These are phyloP conservation scores for Nautilus pompilius DNA, from an alignment of 1,140 invertebrate species.

Conservation along the genomic window DNA sequence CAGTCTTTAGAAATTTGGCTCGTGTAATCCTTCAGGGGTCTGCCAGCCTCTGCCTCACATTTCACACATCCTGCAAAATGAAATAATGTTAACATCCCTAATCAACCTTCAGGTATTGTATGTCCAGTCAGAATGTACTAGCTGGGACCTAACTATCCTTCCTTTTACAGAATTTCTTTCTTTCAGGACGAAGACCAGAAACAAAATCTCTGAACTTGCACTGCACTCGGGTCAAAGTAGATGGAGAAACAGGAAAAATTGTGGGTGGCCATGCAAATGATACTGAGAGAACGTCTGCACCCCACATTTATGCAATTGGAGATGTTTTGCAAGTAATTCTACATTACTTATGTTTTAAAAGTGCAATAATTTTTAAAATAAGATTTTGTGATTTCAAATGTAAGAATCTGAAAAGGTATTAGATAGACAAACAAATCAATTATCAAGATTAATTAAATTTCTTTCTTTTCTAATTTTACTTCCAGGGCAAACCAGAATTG, in stretches of 20 bases:
- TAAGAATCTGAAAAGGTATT: too few relatives aligned
- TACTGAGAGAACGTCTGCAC: conserved; percentile 77
- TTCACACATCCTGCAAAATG: too few relatives aligned
- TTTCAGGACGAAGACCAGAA: conserved; percentile 57
- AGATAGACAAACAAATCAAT: not conserved
- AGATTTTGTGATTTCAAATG: too few relatives aligned
- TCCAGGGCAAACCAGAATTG: conserved; percentile 80
- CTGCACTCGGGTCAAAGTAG: conserved; percentile 53
- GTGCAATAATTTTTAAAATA: too few relatives aligned
- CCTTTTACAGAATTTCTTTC: conserved; percentile 3
- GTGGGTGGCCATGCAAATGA: conserved; percentile 59
- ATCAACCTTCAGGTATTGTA: too few relatives aligned
- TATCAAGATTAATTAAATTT: not conserved
- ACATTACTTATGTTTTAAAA: not conserved
- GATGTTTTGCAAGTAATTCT: conserved; percentile 65
- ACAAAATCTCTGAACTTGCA: conserved; percentile 60
- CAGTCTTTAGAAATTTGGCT: too few relatives aligned
- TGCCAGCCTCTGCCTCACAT: too few relatives aligned
- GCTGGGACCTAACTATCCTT: too few relatives aligned
- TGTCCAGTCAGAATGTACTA: too few relatives aligned
- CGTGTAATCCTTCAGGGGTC: too few relatives aligned
- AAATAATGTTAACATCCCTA: too few relatives aligned
- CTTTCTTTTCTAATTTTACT: conserved; percentile 17
- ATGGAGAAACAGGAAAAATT: conserved; percentile 43
- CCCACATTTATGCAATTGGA: conserved; percentile 86